phyloP scores from a whole-genome alignment of 2,888 invertebrate genomes.

The Trissolcus brochymenae region DNA sequence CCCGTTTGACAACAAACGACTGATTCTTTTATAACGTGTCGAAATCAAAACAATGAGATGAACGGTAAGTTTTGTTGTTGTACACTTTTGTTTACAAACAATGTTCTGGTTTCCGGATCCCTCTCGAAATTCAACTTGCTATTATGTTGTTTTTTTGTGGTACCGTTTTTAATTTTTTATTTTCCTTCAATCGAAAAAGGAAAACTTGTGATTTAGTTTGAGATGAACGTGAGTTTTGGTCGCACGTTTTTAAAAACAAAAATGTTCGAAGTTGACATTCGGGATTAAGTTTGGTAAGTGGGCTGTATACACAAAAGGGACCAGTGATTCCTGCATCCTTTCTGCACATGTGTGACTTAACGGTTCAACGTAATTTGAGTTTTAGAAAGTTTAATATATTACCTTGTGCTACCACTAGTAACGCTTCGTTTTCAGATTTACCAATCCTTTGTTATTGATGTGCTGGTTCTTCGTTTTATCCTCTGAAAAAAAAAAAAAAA shows the following conservation, averaged over 20 bases:
- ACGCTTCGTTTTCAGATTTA: constrained; percentile 21
- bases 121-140: too few relatives aligned
- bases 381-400: constrained; percentile 47
- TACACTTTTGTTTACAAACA: too few relatives aligned
- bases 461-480: not conserved
- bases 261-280: not conserved
- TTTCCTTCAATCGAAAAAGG: too few relatives aligned
- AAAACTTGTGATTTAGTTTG: too few relatives aligned
- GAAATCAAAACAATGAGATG: not conserved
- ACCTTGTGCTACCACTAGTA: constrained; percentile 8
- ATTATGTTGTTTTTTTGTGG: too few relatives aligned
- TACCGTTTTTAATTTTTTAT: too few relatives aligned
- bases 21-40: not conserved
- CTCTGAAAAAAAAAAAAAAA: too few relatives aligned
- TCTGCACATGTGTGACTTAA: constrained; percentile 42
- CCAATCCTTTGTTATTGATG: constrained; percentile 22
- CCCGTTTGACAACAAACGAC: not conserved
- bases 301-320: not conserved
- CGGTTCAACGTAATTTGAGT: constrained; percentile 43
- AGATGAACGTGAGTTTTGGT: not conserved
- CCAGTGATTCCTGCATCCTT: constrained; percentile 16
- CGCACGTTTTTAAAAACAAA: not conserved
- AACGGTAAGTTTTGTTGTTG: not conserved
- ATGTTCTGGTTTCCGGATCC: too few relatives aligned
- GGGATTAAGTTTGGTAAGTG: not conserved